Base-by-base conservation (phyloP, 2,113 vertebrate species). In the Gasterosteus nipponicus region DNA sequence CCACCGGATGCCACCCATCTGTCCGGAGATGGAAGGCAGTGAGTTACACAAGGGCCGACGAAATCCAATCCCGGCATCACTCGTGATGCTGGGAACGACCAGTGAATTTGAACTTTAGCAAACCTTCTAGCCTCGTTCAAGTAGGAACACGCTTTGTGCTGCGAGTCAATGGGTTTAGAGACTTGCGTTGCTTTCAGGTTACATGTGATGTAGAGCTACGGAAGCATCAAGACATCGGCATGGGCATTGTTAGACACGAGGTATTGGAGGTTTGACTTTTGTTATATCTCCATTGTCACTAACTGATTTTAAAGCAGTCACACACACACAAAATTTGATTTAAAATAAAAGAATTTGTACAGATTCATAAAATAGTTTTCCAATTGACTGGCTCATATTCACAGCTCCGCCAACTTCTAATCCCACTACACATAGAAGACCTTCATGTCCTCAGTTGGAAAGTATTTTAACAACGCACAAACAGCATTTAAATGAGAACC, bases 1-100 rank as follows among this genome's bases (percentile, higher is more conserved):
- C 91, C 93, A 44, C 78, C 89, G 62, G 87, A 92, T 38, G 90
- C 87, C 80, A 90, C 82, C 92, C 93, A 94, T 74, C 94, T 94
- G 86, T 7, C 26, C 73, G 38, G 39, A 69, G n/a, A 10, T 19
- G 39, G 59, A 11, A 42, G 0, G 1, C 0, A 19, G 22, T n/a
- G 12, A 0, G n/a, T 81, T 60, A 69, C 10, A 69, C 26, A 26
- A 38, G 35, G 38, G 47, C 5, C 8, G 31, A 73, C 3, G 9
- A 19, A 38, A 18, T 54, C 15, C 39, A 39, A 22, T n/a, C 11
- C 49, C 15, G 16, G 58, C 8, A n/a, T n/a, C 7, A 19, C 14
- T 7, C 31, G 26, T 51, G 4, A 1, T 4, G 14, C 58, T 12
- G 31, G 3, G n/a, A 18, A 56, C 18, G 35, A 18, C 10, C 1